Conservation (phyloP, 2,888 invertebrate species). For the Hypercompe scribonia region DNA sequence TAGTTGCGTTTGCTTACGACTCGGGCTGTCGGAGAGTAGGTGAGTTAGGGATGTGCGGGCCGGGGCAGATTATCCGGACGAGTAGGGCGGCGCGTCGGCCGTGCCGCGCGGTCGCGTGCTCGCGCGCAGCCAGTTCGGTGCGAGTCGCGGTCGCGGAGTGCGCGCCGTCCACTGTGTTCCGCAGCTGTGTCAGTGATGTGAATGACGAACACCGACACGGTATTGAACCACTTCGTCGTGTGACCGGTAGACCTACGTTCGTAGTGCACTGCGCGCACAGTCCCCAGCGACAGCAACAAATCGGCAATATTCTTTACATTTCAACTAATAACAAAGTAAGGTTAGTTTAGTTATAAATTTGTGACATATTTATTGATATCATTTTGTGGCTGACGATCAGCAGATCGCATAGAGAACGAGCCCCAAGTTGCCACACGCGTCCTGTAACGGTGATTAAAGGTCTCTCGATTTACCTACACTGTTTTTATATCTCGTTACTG, state of each 20-base stretch:
- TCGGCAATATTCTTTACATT: background rate
- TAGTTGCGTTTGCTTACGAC: background rate
- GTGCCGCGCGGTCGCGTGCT: background rate
- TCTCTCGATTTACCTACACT: no score
- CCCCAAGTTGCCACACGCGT: background rate
- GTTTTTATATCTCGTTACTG: no score
- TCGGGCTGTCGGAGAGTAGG: background rate
- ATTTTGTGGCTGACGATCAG: background rate
- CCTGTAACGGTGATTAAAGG: no score
- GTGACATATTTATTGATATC: background rate
- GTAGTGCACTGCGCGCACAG: background rate
- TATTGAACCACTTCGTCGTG: background rate
- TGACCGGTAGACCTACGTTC: background rate
- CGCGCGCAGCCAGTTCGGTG: background rate
- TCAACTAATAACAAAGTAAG: background rate
- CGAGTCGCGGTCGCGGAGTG: background rate
- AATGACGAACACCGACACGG: background rate
- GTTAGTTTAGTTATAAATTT: background rate
- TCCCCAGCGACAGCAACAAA: background rate
- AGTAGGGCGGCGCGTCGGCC: background rate
- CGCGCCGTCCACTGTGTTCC: background rate
- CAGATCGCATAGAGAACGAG: background rate
- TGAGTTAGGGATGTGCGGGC: background rate
- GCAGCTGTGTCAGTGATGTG: constrained; percentile 4
- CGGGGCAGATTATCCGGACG: background rate